Evolutionary conservation across 2,113 vertebrate genomes (phyloP).

Genomic region (Pteruthius melanotis): DNA sequence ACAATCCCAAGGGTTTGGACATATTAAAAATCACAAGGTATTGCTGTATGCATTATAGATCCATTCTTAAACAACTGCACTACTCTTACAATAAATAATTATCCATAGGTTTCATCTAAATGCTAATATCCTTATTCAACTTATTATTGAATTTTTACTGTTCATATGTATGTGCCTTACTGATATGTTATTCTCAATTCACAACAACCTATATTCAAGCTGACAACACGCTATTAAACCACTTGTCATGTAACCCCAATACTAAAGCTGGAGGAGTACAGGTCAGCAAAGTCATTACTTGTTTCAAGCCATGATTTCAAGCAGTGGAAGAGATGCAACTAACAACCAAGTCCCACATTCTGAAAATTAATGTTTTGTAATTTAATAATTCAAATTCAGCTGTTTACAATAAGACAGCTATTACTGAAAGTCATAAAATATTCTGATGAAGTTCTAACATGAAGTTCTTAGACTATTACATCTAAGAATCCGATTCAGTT

Average conservation of each 20-base stretch:
- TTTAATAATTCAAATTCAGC: background rate
- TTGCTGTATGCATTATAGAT: background rate
- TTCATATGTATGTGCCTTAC: background rate
- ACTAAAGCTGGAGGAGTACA: background rate
- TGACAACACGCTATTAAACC: background rate
- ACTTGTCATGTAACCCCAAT: background rate
- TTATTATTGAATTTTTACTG: background rate
- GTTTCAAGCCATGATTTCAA: background rate
- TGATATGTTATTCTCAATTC: background rate
- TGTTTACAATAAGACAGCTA: background rate
- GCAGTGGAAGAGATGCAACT: background rate
- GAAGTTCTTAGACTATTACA: background rate
- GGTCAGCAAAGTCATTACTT: background rate
- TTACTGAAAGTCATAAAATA: background rate
- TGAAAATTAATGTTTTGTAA: background rate
- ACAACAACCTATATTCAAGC: background rate
- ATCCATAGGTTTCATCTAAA: background rate
- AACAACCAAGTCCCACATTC: background rate
- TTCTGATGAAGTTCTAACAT: background rate
- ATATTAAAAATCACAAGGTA: background rate
- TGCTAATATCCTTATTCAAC: background rate
- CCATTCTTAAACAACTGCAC: background rate
- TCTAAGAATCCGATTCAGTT: background rate
- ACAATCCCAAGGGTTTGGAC: background rate
- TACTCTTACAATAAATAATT: background rate